phyloP scores from a whole-genome alignment of 2,888 invertebrate species.

The Apotomis betuletana region DNA sequence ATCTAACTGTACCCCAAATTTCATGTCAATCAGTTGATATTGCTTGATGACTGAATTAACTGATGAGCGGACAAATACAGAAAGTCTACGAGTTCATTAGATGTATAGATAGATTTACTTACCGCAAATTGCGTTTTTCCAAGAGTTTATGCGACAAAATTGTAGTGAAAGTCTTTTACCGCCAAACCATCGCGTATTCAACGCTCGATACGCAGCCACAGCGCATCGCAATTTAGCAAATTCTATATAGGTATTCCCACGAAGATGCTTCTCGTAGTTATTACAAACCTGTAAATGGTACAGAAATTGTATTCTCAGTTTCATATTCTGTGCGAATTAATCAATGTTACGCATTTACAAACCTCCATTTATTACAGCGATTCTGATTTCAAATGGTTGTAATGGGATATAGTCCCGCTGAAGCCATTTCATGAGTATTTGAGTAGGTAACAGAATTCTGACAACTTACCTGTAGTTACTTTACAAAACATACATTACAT shows the following conservation, averaged over 20 bases:
- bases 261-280: conserved; percentile 92
- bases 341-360: conserved; percentile 13
- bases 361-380: conserved; percentile 29
- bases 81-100: too few relatives aligned
- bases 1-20: too few relatives aligned
- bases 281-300: conserved; percentile 83
- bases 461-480: background rate
- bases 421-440: conserved; percentile 41
- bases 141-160: conserved; percentile 90
- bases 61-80: background rate
- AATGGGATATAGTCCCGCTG: conserved; percentile 40
- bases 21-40: too few relatives aligned
- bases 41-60: background rate
- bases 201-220: conserved; percentile 87
- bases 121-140: conserved; percentile 96
- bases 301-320: background rate
- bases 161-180: conserved; percentile 91
- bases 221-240: conserved; percentile 86
- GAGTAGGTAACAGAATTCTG: background rate
- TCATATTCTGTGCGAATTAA: background rate
- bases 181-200: conserved; percentile 95
- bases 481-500: too few relatives aligned
- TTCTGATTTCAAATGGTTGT: conserved; percentile 3
- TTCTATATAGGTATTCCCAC: conserved; percentile 96
- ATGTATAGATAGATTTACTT: conserved; percentile 27